Conservation (phyloP, 2,113 vertebrate species). For the Terrapene triunguis region DNA sequence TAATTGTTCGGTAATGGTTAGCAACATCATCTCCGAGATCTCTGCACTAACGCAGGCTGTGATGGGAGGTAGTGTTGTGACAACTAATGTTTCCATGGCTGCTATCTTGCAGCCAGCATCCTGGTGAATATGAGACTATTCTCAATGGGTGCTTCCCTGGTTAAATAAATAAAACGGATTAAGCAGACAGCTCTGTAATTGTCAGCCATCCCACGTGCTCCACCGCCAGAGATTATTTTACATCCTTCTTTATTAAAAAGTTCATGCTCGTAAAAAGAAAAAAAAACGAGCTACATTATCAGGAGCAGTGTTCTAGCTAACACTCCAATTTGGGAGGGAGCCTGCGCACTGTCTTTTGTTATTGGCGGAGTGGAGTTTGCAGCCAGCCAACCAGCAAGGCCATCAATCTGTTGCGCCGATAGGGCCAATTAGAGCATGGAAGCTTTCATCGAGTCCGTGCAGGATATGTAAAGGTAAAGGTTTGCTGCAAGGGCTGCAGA, state of each 20-base stretch:
- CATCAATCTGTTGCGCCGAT: neutral
- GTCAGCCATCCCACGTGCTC: slow-evolving; percentile 32
- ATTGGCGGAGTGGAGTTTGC: slow-evolving; percentile 42
- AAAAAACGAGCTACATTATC: slow-evolving; percentile 24
- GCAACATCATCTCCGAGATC: neutral
- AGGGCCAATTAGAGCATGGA: neutral
- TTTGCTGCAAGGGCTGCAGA: neutral
- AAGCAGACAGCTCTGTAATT: slow-evolving; percentile 59
- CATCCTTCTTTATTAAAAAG: slow-evolving; percentile 68
- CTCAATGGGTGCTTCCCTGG: neutral
- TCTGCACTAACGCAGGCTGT: fast-evolving
- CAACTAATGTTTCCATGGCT: neutral
- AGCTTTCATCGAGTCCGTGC: neutral
- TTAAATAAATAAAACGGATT: slow-evolving; percentile 70
- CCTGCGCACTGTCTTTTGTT: neutral
- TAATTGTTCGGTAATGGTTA: neutral
- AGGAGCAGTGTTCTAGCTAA: slow-evolving; percentile 22
- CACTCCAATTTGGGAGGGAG: slow-evolving; percentile 11
- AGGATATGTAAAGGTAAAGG: neutral
- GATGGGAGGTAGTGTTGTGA: neutral
- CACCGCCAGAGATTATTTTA: slow-evolving; percentile 63
- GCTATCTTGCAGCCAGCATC: neutral
- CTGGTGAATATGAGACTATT: slow-evolving; percentile 19
- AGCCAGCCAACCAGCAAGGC: neutral
- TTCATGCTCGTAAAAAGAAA: slow-evolving; percentile 9